Evolutionary conservation across 2,113 vertebrate species (phyloP).

Genomic region (Marcusenius ussheri): DNA sequence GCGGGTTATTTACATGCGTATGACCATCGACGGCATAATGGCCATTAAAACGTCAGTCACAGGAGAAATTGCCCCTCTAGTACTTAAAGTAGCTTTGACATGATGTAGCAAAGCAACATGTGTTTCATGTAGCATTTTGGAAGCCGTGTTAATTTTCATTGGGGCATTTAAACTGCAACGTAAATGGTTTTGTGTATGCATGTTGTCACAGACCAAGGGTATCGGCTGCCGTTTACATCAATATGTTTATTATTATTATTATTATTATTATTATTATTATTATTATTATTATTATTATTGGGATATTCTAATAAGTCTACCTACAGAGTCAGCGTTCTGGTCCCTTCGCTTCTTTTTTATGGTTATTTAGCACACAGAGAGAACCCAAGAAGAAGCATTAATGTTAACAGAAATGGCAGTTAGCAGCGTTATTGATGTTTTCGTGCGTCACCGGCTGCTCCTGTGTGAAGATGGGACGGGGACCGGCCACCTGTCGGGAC

Average conservation of each 20-base stretch:
- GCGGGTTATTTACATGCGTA: constrained; percentile 19
- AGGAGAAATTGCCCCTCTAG: constrained; percentile 60
- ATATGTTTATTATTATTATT: neutral
- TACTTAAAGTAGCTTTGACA: constrained; percentile 70
- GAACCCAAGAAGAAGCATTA: neutral
- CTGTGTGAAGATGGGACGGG: neutral
- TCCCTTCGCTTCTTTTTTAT: neutral
- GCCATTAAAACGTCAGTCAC: constrained; percentile 62
- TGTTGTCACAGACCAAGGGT: constrained; percentile 61
- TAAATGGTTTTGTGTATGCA: constrained; percentile 59
- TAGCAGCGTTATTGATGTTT: neutral
- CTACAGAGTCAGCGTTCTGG: neutral
- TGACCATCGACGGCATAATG: constrained; percentile 26
- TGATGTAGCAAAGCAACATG: constrained; percentile 64
- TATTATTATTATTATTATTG: neutral
- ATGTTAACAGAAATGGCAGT: neutral
- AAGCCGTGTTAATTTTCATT: constrained; percentile 48
- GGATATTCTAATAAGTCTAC: neutral
- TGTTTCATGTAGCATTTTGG: constrained; percentile 64
- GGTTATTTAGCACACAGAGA: constrained; percentile 6
- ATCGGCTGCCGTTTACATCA: constrained; percentile 53
- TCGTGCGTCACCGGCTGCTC: neutral
- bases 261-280: neutral
- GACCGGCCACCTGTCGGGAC: neutral
- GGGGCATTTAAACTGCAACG: constrained; percentile 40